Evolutionary conservation across 2,113 vertebrate genomes (phyloP).

Genomic region (Dendropsophus ebraccatus): DNA sequence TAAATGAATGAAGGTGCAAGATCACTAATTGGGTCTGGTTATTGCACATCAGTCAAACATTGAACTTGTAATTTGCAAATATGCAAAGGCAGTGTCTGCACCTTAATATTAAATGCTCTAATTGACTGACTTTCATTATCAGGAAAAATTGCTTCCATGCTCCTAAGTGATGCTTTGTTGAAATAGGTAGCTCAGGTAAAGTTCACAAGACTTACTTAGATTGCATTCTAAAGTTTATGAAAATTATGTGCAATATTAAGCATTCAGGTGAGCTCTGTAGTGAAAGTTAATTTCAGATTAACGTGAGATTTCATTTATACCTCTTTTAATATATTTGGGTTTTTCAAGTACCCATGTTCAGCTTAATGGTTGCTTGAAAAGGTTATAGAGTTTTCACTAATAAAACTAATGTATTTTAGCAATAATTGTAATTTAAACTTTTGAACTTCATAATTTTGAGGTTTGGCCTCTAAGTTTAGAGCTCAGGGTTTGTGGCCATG

Average conservation of each 20-base stretch:
- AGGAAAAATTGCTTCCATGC: conserved; percentile 24
- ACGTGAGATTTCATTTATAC: conserved; percentile 8
- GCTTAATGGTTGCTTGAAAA: not conserved
- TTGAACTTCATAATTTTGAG: not conserved
- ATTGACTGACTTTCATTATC: conserved; percentile 31
- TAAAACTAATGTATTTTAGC: not conserved
- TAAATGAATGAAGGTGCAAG: conserved; percentile 5
- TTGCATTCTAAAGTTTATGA: conserved; percentile 45
- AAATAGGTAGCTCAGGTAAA: conserved; percentile 31
- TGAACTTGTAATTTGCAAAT: conserved; percentile 34
- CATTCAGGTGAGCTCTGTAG: not conserved
- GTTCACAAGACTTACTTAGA: conserved; percentile 25
- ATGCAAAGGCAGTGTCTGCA: conserved; percentile 18
- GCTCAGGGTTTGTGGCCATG: not conserved
- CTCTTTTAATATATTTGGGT: not conserved
- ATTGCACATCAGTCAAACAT: conserved; percentile 46
- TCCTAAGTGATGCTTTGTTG: conserved; percentile 41
- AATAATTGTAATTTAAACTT: not conserved
- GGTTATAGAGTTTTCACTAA: not conserved
- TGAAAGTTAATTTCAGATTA: conserved; percentile 29
- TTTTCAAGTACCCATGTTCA: not conserved
- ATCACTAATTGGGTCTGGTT: conserved; percentile 7
- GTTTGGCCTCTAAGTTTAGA: not conserved
- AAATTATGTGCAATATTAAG: conserved; percentile 28
- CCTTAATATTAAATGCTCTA: conserved; percentile 44